phyloP scores from a whole-genome alignment of 2,888 invertebrate genomes.

The Cheilosia soror region DNA sequence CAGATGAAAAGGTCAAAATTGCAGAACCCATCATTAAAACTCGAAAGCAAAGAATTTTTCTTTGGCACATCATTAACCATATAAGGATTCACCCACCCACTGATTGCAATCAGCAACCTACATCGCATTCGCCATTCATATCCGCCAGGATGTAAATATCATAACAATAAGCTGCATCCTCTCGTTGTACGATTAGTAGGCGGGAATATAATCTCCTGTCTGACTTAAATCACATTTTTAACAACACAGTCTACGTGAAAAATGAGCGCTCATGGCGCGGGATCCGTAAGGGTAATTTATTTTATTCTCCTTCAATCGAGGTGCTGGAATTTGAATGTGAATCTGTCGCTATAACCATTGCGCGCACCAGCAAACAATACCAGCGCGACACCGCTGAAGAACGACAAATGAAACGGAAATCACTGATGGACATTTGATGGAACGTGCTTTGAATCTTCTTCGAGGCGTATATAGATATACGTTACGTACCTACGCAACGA shows the following conservation, averaged over 20 bases:
- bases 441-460: conserved; percentile 63
- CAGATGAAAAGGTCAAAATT: too few relatives aligned
- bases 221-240: conserved; percentile 50
- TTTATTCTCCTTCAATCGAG: conserved; percentile 60
- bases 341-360: conserved; percentile 20
- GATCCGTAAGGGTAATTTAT: conserved; percentile 52
- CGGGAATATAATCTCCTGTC: conserved; percentile 61
- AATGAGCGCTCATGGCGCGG: conserved; percentile 12
- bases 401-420: conserved; percentile 72
- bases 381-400: conserved; percentile 12
- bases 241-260: conserved; percentile 16
- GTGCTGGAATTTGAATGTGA: conserved; percentile 68
- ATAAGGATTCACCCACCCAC: background rate
- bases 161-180: conserved; percentile 54
- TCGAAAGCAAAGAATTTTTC: background rate
- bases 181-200: conserved; percentile 22
- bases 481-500: conserved; percentile 20
- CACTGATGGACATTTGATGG: conserved; percentile 71
- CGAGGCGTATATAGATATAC: background rate
- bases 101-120: background rate
- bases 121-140: conserved; percentile 5
- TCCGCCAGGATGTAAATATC: conserved; percentile 69
- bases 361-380: conserved; percentile 8
- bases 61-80: background rate
- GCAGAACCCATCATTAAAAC: background rate